Evolutionary conservation across 1,140 invertebrate genomes (phyloP).

Genomic region (Drosophila dunni): DNA sequence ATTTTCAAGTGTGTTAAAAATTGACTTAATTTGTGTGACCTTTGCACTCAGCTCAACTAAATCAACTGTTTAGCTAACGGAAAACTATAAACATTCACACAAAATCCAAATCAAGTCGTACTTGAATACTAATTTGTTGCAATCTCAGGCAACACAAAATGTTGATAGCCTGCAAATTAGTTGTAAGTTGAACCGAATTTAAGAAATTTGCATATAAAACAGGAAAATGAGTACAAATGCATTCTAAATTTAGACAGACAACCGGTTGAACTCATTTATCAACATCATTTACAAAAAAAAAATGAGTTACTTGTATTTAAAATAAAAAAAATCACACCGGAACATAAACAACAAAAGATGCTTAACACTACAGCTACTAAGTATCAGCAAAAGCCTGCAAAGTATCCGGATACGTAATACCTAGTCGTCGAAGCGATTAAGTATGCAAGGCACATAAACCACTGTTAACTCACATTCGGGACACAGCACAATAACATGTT

Average conservation of each 20-base stretch:
- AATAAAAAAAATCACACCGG: not conserved
- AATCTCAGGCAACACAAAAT: constrained; percentile 42
- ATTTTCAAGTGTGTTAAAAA: constrained; percentile 22
- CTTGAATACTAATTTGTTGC: constrained; percentile 73
- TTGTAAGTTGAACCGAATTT: constrained; percentile 42
- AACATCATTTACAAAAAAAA: constrained; percentile 30
- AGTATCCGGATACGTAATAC: constrained; percentile 46
- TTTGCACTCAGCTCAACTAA: constrained; percentile 43
- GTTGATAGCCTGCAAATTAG: constrained; percentile 38
- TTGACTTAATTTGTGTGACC: constrained; percentile 67
- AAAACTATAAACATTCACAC: constrained; percentile 24
- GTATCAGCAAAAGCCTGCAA: constrained; percentile 16
- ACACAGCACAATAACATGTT: constrained; percentile 28
- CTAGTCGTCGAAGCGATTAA: constrained; percentile 32
- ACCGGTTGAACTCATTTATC: constrained; percentile 44
- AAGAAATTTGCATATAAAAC: constrained; percentile 63
- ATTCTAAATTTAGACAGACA: constrained; percentile 46
- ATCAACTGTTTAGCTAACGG: constrained; percentile 53
- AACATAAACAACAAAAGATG: constrained; percentile 17
- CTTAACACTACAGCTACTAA: not conserved
- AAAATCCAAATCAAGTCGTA: constrained; percentile 71
- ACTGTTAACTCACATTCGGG: constrained; percentile 21
- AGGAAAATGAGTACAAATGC: constrained; percentile 36
- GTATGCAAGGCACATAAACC: constrained; percentile 44
- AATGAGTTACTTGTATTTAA: not conserved